A percentile compares a stretch with the other conserved stretches of the same genome.
phyloP scores from a whole-genome alignment of 2,113 vertebrate genomes.

The Eretmochelys imbricata region DNA sequence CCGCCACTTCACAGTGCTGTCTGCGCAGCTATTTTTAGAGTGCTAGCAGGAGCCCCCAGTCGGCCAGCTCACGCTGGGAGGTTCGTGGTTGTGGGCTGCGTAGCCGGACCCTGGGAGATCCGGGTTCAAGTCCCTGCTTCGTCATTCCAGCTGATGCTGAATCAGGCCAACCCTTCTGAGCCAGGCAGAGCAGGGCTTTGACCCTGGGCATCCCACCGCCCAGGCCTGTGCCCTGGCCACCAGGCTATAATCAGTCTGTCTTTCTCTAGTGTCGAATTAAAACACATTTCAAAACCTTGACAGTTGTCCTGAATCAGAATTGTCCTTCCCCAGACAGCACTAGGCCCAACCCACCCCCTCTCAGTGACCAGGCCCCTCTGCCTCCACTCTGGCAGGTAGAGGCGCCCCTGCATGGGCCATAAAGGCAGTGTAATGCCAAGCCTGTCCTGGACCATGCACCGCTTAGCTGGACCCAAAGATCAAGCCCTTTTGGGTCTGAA shows the following conservation, averaged over 20 bases:
- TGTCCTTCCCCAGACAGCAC: not conserved
- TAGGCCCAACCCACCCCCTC: not conserved
- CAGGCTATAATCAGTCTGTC: not conserved
- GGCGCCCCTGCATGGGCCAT: not conserved
- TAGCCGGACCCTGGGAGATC: not conserved
- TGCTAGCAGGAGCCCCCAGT: not conserved
- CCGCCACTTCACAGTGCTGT: too few relatives aligned
- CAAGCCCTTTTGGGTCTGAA: constrained; percentile 17
- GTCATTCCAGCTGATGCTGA: not conserved
- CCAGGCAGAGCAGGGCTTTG: not conserved
- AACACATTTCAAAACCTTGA: not conserved
- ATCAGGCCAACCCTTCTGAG: not conserved
- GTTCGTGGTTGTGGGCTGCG: not conserved
- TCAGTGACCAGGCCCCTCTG: not conserved
- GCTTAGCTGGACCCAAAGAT: not conserved
- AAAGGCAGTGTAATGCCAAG: not conserved
- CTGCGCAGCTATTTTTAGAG: not conserved
- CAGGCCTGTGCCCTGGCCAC: not conserved
- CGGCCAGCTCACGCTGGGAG: not conserved
- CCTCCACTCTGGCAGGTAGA: not conserved
- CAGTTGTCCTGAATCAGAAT: not conserved
- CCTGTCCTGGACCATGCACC: not conserved
- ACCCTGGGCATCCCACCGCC: not conserved
- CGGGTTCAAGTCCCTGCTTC: not conserved
- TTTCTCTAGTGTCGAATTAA: not conserved